Evolutionary conservation across 2,113 vertebrate genomes (phyloP).

Genomic region (Limanda limanda): DNA sequence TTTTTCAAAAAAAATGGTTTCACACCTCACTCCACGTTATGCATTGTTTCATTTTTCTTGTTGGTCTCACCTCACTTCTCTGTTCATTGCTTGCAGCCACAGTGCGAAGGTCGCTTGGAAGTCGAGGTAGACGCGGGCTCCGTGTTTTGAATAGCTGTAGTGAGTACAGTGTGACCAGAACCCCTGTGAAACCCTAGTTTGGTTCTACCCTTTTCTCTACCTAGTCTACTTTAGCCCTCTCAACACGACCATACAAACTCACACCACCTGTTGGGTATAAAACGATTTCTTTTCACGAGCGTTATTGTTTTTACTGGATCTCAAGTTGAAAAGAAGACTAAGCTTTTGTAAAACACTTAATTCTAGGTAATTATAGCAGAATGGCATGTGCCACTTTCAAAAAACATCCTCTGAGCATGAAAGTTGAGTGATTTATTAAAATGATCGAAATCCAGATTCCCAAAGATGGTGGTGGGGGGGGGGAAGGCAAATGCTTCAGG

Average conservation of each 20-base stretch:
- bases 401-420: conserved; percentile 67
- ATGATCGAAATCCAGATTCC: neutral
- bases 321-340: neutral
- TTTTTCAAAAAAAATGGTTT: conserved; percentile 15
- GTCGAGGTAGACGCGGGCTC: conserved; percentile 94
- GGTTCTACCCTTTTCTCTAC: conserved; percentile 54
- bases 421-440: neutral
- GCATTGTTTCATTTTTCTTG: conserved; percentile 61
- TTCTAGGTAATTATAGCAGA: neutral
- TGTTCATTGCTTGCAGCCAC: conserved; percentile 92
- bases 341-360: neutral
- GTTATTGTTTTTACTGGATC: neutral
- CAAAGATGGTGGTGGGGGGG: neutral
- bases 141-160: conserved; percentile 86
- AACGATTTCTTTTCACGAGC: neutral
- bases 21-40: conserved; percentile 52
- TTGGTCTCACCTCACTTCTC: conserved; percentile 82
- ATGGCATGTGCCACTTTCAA: neutral
- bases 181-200: conserved; percentile 67
- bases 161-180: conserved; percentile 85
- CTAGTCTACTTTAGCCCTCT: conserved; percentile 47
- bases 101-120: conserved; percentile 92
- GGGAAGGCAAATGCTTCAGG: neutral
- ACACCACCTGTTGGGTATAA: neutral
- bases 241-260: conserved; percentile 46